Conservation (phyloP, 2,113 vertebrate species). For the Falco punctatus region DNA sequence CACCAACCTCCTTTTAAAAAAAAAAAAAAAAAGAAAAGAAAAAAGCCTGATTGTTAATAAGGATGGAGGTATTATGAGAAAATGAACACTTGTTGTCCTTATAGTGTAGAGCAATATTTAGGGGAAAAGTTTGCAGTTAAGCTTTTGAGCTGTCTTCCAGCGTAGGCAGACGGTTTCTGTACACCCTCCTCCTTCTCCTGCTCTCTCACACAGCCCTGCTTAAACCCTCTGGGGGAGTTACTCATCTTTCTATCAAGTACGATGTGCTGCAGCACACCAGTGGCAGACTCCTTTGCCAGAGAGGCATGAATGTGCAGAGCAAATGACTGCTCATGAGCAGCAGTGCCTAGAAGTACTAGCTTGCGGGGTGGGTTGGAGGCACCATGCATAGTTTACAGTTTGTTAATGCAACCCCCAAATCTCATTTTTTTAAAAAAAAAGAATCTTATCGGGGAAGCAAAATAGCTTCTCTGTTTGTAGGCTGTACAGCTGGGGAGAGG, state of each 20-base stretch:
- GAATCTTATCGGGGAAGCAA: background rate
- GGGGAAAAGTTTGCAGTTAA: background rate
- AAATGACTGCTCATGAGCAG: rapidly evolving
- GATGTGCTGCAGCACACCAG: background rate
- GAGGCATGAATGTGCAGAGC: background rate
- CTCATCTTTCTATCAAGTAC: background rate
- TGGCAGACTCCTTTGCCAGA: background rate
- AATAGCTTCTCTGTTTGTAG: background rate
- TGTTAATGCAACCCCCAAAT: background rate
- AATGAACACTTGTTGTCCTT: background rate
- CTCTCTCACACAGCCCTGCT: background rate
- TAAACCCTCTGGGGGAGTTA: background rate
- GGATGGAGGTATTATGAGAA: slow-evolving; percentile 1
- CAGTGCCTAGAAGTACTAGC: background rate
- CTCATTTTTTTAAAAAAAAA: background rate
- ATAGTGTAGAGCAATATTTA: background rate
- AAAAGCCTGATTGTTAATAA: slow-evolving; percentile 36
- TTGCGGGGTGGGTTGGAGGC: background rate
- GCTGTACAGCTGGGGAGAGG: background rate
- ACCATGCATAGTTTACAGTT: background rate
- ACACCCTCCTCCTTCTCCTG: background rate
- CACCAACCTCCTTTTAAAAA: slow-evolving; percentile 13
- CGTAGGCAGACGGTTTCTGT: background rate
- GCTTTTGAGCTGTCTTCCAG: background rate
- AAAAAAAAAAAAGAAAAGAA: background rate